phyloP scores from a whole-genome alignment of 2,797 vertebrate genomes.

The Varecia variegata region DNA sequence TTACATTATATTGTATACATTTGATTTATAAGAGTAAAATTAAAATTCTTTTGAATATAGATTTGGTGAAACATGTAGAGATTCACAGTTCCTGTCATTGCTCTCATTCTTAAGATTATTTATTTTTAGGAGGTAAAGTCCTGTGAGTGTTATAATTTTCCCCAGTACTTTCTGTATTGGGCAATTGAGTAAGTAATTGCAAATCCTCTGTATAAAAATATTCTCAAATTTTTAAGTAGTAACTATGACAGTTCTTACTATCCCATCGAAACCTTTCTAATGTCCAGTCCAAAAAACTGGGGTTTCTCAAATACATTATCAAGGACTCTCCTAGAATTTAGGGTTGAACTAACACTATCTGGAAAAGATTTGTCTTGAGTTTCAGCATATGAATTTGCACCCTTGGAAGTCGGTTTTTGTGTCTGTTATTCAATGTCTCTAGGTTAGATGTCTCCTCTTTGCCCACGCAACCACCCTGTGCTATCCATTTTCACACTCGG shows the following conservation, averaged over 20 bases:
- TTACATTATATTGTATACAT: background rate
- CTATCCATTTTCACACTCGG: background rate
- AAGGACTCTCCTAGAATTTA: background rate
- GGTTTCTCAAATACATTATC: background rate
- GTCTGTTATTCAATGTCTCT: background rate
- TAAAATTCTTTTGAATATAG: background rate
- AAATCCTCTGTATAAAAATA: background rate
- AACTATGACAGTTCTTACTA: background rate
- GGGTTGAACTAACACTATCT: background rate
- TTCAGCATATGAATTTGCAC: background rate
- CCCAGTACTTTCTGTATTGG: background rate
- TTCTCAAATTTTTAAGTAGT: background rate
- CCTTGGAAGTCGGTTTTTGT: background rate
- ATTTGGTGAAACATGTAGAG: background rate
- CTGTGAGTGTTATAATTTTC: background rate
- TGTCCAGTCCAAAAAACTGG: background rate
- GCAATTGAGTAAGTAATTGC: background rate
- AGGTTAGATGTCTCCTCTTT: background rate
- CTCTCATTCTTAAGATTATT: background rate
- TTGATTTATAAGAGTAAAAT: slow-evolving; percentile 1
- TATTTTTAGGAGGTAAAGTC: background rate
- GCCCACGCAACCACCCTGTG: background rate
- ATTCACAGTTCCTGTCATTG: background rate
- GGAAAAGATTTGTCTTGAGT: background rate
- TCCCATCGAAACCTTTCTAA: background rate